Conservation (phyloP, 1,140 invertebrate genomes). For the Muscidifurax raptorellus region DNA sequence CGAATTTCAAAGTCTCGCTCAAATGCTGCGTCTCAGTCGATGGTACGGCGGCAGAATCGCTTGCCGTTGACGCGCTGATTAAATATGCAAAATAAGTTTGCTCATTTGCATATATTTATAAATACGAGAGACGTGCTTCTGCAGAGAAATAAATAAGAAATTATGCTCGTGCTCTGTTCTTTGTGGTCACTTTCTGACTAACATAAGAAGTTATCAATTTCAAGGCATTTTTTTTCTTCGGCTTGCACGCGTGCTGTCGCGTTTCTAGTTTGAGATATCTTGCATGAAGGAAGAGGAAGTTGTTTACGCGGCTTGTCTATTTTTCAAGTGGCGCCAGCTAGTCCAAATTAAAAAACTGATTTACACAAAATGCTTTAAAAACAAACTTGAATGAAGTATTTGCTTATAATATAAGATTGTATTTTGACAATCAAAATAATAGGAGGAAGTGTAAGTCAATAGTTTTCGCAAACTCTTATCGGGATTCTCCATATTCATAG, state of each 20-base stretch:
- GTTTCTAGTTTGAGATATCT: constrained; percentile 22
- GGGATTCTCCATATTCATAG: background rate
- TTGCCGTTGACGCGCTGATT: constrained; percentile 30
- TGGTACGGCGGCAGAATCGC: background rate
- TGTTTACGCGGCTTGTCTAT: background rate
- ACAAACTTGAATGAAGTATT: too few species aligned
- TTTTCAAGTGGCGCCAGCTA: constrained; percentile 3
- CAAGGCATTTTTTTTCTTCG: background rate
- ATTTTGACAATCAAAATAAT: background rate
- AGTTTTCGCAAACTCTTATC: background rate
- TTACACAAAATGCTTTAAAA: too few species aligned
- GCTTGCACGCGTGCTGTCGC: background rate
- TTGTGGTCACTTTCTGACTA: background rate
- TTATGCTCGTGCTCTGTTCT: constrained; percentile 31
- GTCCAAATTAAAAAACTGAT: too few species aligned
- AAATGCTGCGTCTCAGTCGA: background rate
- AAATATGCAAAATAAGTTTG: constrained; percentile 41
- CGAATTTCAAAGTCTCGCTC: constrained; percentile 4
- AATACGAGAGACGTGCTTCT: constrained; percentile 29
- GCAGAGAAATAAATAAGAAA: constrained; percentile 33
- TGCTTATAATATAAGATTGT: too few species aligned
- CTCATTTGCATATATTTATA: constrained; percentile 41
- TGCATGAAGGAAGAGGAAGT: background rate
- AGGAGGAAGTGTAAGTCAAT: background rate
- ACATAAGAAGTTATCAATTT: constrained; percentile 16